Percentiles rank a stretch among this genome's conserved stretches.
Evolutionary conservation across 2,797 vertebrate species (phyloP).

Genomic region (Chiroxiphia lanceolata): DNA sequence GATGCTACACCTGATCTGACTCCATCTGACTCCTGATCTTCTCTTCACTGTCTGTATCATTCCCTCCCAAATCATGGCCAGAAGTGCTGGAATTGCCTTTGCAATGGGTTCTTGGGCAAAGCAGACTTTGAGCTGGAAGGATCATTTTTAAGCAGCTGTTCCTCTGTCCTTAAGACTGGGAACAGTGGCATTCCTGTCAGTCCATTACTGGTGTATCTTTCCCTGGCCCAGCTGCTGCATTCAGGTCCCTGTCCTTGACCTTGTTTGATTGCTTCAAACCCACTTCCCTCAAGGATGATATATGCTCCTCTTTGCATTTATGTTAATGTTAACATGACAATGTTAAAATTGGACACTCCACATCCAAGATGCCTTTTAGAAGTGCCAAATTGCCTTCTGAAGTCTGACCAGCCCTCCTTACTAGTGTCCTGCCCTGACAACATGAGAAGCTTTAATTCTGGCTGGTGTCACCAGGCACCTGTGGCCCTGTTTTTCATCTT

Average conservation of each 20-base stretch:
- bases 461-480: not conserved
- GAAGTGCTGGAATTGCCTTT: not conserved
- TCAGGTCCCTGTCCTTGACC: not conserved
- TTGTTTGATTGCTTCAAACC: not conserved
- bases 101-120: not conserved
- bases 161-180: not conserved
- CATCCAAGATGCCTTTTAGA: not conserved
- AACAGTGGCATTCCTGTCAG: not conserved
- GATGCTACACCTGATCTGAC: not conserved
- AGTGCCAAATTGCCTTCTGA: not conserved
- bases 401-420: not conserved
- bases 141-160: not conserved
- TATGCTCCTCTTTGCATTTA: not conserved
- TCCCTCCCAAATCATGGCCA: not conserved
- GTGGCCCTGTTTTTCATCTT: not conserved
- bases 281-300: not conserved
- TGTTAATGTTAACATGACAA: not conserved
- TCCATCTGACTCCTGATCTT: too few species aligned
- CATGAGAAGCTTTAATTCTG: fast-evolving
- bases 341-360: not conserved
- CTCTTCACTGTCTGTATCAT: not conserved
- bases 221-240: not conserved
- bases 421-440: not conserved
- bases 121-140: not conserved
- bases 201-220: not conserved